Conservation (phyloP, 2,113 vertebrate species). For the Grallaria varia region DNA sequence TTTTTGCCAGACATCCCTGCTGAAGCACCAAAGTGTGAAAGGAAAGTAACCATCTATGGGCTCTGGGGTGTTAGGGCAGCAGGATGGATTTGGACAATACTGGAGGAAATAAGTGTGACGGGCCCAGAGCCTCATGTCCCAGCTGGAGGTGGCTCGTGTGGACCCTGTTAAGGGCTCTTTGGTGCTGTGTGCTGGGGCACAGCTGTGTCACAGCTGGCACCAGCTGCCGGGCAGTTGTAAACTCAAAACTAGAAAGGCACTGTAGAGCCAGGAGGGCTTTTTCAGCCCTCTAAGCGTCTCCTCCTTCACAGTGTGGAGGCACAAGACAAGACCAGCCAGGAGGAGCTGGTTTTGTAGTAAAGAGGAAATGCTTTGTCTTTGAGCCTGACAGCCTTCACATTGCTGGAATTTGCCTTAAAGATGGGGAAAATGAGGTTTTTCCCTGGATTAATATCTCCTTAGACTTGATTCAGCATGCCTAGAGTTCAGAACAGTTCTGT, state of each 20-base stretch:
- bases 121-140: not conserved
- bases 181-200: not conserved
- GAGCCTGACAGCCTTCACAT: not conserved
- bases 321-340: not conserved
- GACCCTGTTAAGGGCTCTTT: not conserved
- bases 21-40: not conserved
- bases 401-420: not conserved
- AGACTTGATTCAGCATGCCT: not conserved
- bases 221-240: not conserved
- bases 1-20: not conserved
- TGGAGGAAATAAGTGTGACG: not conserved
- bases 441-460: not conserved
- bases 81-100: not conserved
- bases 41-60: not conserved
- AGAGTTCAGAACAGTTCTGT: not conserved
- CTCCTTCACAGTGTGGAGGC: not conserved
- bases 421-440: not conserved
- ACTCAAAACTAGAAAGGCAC: not conserved
- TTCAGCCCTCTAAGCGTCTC: not conserved
- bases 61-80: not conserved
- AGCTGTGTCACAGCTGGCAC: not conserved
- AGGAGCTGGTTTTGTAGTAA: not conserved
- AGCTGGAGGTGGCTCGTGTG: not conserved
- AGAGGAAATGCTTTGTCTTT: not conserved
- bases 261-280: not conserved